phyloP scores from a whole-genome alignment of 1,140 invertebrate species.

The Vollenhovia emeryi region DNA sequence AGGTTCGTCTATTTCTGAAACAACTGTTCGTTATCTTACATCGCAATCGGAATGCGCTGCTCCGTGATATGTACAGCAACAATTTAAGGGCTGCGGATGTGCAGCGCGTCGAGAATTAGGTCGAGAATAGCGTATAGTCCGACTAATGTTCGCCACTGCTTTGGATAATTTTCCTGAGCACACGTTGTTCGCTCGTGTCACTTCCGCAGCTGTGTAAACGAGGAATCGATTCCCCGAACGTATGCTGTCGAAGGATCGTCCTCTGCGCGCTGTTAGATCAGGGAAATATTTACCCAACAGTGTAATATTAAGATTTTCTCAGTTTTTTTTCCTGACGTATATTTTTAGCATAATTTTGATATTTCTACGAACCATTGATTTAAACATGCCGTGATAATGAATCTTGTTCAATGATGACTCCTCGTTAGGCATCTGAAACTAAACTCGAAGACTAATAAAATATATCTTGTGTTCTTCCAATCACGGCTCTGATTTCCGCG shows the following conservation, averaged over 20 bases:
- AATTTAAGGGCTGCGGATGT: conserved; percentile 49
- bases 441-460: background rate
- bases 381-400: background rate
- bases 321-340: background rate
- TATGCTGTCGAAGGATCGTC: conserved; percentile 25
- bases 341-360: background rate
- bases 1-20: conserved; percentile 27
- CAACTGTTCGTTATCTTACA: conserved; percentile 24
- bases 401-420: background rate
- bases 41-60: conserved; percentile 21
- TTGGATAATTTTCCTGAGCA: conserved; percentile 51
- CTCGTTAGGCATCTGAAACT: background rate
- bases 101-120: conserved; percentile 33
- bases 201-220: conserved; percentile 58
- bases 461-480: background rate
- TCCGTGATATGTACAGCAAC: background rate
- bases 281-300: conserved; percentile 14
- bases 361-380: background rate
- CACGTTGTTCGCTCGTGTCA: conserved; percentile 43
- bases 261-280: background rate
- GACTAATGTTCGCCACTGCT: conserved; percentile 39
- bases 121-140: conserved; percentile 45
- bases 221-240: conserved; percentile 33
- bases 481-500: background rate
- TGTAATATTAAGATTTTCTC: background rate